These are phyloP conservation scores for Alosa alosa DNA, from an alignment of 2,113 vertebrate species.

Conservation along the genomic window DNA sequence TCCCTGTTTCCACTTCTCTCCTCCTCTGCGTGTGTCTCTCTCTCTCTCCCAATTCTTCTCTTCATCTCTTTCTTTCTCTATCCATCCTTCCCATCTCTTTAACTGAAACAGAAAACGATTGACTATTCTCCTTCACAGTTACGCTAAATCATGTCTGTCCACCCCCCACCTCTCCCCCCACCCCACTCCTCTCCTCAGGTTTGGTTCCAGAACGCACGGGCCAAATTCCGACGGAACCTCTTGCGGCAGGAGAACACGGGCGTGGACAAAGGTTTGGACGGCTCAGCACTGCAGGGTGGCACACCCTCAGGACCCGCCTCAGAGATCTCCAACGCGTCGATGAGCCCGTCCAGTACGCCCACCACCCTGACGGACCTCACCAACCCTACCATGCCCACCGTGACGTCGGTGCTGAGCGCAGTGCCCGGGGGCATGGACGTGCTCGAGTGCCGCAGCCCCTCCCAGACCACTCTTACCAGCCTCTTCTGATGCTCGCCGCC, in stretches of 20 bases:
- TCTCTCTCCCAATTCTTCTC: background rate
- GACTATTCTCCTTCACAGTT: background rate
- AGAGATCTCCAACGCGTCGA: constrained; percentile 95
- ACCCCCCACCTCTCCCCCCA: constrained; percentile 41
- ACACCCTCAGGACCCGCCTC: constrained; percentile 94
- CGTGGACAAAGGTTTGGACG: constrained; percentile 90
- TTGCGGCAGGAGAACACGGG: constrained; percentile 95
- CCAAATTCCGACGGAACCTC: constrained; percentile 97
- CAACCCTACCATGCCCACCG: constrained; percentile 95
- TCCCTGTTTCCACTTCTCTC: background rate
- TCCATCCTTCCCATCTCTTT: constrained; percentile 14
- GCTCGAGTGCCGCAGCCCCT: constrained; percentile 92
- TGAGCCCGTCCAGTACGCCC: constrained; percentile 95
- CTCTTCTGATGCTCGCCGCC: constrained; percentile 89
- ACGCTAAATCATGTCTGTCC: constrained; percentile 51
- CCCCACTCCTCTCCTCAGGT: constrained; percentile 71
- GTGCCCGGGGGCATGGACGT: constrained; percentile 89
- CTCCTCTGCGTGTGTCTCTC: background rate
- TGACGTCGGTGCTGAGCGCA: constrained; percentile 92
- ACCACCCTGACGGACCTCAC: constrained; percentile 98
- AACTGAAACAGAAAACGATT: too few relatives aligned
- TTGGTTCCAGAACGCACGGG: constrained; percentile 98
- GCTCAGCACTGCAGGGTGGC: constrained; percentile 85
- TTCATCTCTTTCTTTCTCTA: background rate
- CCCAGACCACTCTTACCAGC: constrained; percentile 96